Percentiles rank a stretch among this genome's conserved stretches.
phyloP scores from a whole-genome alignment of 1,140 invertebrate species.

The Geopemphigus sp. region DNA sequence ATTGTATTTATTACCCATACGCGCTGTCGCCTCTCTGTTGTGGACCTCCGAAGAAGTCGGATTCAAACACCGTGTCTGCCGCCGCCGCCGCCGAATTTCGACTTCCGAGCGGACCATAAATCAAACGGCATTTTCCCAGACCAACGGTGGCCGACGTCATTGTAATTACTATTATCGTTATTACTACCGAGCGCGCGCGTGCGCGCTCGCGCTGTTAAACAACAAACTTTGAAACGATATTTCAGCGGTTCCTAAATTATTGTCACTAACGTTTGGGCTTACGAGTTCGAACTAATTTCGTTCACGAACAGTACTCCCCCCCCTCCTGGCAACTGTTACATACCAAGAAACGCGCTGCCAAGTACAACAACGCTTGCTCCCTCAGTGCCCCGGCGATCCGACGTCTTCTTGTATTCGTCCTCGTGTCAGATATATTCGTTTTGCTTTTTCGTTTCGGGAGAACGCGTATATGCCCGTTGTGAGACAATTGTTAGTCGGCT shows the following conservation, averaged over 20 bases:
- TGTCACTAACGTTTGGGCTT: constrained; percentile 4
- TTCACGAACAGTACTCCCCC: constrained; percentile 2
- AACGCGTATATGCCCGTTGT: too few relatives aligned
- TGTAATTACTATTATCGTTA: constrained; percentile 13
- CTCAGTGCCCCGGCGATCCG: too few relatives aligned
- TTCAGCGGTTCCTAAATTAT: constrained; percentile 15
- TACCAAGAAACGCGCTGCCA: too few relatives aligned
- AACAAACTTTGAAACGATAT: constrained; percentile 18
- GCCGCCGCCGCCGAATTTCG: background rate
- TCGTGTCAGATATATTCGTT: too few relatives aligned
- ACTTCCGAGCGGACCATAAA: background rate
- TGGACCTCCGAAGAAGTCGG: constrained; percentile 32
- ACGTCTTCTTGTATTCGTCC: too few relatives aligned
- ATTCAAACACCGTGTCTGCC: constrained; percentile 19
- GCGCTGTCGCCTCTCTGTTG: background rate
- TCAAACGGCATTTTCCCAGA: constrained; percentile 9
- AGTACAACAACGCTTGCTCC: too few relatives aligned
- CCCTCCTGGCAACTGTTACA: background rate
- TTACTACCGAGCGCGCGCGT: background rate
- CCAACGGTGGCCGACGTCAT: background rate
- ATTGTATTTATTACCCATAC: background rate
- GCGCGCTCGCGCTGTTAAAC: background rate
- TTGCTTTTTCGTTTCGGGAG: too few relatives aligned
- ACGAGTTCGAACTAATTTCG: constrained; percentile 12
- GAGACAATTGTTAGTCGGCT: too few relatives aligned